Evolutionary conservation across 2,113 vertebrate genomes (phyloP).

Genomic region (Burhinus oedicnemus): DNA sequence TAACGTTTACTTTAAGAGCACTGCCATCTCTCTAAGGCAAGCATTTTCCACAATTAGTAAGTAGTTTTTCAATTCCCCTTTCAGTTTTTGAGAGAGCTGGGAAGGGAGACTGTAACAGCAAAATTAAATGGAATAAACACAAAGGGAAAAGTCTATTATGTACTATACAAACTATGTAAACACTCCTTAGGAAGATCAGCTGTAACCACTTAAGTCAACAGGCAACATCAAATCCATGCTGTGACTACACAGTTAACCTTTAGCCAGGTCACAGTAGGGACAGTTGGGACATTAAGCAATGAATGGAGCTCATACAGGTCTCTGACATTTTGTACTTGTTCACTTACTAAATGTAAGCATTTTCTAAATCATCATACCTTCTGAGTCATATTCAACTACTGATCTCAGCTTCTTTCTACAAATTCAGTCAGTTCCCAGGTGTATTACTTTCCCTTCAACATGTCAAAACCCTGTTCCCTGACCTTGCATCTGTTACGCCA

Average conservation of each 20-base stretch:
- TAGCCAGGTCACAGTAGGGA: not conserved
- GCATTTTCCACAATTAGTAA: constrained; percentile 47
- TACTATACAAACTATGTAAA: not conserved
- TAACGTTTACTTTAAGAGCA: not conserved
- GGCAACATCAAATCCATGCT: not conserved
- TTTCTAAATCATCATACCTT: not conserved
- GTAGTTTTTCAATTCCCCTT: constrained; percentile 32
- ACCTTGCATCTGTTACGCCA: not conserved
- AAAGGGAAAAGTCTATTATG: not conserved
- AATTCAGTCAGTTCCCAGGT: not conserved
- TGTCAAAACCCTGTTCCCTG: not conserved
- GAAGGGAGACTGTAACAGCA: not conserved
- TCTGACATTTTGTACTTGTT: not conserved
- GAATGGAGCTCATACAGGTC: not conserved
- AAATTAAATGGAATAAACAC: constrained; percentile 35
- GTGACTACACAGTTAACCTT: not conserved
- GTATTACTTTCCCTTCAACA: not conserved
- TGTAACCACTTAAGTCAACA: not conserved
- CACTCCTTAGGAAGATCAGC: not conserved
- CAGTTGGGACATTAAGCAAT: not conserved
- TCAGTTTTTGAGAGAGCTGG: not conserved
- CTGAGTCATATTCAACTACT: not conserved
- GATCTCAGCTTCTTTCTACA: not conserved
- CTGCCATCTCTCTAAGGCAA: not conserved
- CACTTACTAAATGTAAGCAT: not conserved